Conservation (phyloP, 1,140 invertebrate species). For the Drepana arcuata region DNA sequence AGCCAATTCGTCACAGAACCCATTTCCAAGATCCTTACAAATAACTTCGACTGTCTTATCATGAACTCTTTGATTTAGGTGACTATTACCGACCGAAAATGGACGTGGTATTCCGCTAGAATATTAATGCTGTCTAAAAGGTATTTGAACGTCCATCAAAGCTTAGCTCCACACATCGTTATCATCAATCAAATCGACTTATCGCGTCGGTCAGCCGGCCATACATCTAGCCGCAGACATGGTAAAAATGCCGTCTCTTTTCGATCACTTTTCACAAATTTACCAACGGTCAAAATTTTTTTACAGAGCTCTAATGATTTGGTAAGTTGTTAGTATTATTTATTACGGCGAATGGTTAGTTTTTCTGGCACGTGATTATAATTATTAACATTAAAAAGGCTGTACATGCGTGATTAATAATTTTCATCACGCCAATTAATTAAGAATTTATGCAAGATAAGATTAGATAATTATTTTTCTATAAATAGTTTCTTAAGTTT, state of each 20-base stretch:
- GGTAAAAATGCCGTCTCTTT: neutral
- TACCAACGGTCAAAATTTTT: too few species aligned
- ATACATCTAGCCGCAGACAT: neutral
- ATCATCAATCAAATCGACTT: conserved; percentile 40
- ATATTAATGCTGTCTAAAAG: neutral
- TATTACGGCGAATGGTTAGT: too few species aligned
- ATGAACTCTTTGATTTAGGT: neutral
- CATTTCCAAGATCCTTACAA: neutral
- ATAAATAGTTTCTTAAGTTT: too few species aligned
- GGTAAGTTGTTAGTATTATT: too few species aligned
- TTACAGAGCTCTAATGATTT: too few species aligned
- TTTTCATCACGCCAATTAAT: too few species aligned
- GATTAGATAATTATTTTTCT: too few species aligned
- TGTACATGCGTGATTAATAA: too few species aligned
- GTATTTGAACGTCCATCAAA: conserved; percentile 22
- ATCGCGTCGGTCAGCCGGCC: conserved; percentile 16
- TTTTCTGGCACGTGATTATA: too few species aligned
- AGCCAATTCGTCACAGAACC: neutral
- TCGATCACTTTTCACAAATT: too few species aligned
- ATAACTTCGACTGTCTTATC: neutral
- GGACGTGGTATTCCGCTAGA: neutral
- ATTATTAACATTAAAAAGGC: too few species aligned
- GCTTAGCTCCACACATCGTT: conserved; percentile 21
- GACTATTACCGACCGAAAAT: neutral
- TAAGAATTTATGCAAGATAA: too few species aligned